These are phyloP conservation scores for Pristionchus arcanus DNA, from an alignment of 2,888 invertebrate species.

Conservation along the genomic window DNA sequence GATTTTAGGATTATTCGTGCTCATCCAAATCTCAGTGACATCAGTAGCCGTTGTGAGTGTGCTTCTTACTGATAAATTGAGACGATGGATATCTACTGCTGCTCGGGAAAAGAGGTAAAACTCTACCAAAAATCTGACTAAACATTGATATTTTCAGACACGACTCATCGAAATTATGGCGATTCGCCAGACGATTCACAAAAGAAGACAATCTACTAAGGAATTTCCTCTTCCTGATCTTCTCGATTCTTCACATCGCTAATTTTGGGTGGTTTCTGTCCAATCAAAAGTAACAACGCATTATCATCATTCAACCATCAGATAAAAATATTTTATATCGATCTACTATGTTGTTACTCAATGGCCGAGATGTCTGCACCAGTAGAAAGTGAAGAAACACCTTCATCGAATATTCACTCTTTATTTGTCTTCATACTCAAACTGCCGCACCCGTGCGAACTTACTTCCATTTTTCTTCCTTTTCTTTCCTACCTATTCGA, in stretches of 20 bases:
- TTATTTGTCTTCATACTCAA: constrained; percentile 24
- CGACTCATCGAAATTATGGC: not conserved
- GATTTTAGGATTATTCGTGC: not conserved
- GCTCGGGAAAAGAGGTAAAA: not conserved
- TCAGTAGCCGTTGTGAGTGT: not conserved
- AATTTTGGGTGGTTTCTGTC: not conserved
- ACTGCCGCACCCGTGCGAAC: not conserved
- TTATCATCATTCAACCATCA: not conserved
- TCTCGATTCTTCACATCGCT: not conserved
- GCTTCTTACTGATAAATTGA: not conserved
- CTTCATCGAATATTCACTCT: not conserved
- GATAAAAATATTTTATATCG: not conserved
- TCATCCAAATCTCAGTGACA: constrained; percentile 1
- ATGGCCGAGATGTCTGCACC: not conserved
- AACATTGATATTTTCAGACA: not conserved
- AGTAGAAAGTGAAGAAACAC: not conserved
- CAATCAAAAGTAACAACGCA: not conserved
- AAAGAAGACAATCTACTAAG: not conserved
- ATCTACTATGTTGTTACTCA: no score
- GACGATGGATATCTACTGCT: not conserved
- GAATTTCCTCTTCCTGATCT: not conserved
- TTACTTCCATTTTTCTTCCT: not conserved
- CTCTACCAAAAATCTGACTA: not conserved
- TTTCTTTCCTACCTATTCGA: not conserved
- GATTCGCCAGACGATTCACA: not conserved